Percentiles rank a stretch among this genome's conserved stretches.
Evolutionary conservation across 1,140 invertebrate species (phyloP).

Genomic region (Drosophila truncata): DNA sequence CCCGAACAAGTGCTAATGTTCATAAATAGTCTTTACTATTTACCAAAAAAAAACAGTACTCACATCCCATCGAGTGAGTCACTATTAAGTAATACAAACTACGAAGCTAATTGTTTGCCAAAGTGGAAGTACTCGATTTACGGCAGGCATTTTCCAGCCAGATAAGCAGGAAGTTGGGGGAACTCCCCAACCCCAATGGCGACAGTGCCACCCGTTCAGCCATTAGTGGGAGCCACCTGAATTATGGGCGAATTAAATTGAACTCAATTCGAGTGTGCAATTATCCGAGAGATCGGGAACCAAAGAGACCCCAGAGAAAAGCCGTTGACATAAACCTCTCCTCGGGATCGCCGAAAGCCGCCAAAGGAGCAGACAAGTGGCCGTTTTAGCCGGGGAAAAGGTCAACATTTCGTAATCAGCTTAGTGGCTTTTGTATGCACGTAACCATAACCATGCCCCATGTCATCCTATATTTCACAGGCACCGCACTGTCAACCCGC

Average conservation of each 20-base stretch:
- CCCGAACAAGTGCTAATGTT: slow-evolving; percentile 7
- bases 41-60: slow-evolving; percentile 2
- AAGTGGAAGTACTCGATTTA: slow-evolving; percentile 45
- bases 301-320: slow-evolving; percentile 6
- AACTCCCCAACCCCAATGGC: background rate
- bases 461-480: slow-evolving; percentile 81
- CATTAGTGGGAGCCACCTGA: slow-evolving; percentile 46
- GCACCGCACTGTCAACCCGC: slow-evolving; percentile 65
- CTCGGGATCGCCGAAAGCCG: slow-evolving; percentile 43
- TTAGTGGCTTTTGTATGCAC: slow-evolving; percentile 72
- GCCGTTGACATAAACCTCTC: slow-evolving; percentile 80
- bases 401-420: slow-evolving; percentile 82
- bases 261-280: slow-evolving; percentile 55
- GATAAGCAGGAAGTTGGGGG: slow-evolving; percentile 53
- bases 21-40: slow-evolving; percentile 6
- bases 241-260: slow-evolving; percentile 60
- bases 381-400: slow-evolving; percentile 59
- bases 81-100: slow-evolving; percentile 30
- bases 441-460: slow-evolving; percentile 78
- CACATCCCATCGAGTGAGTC: slow-evolving; percentile 24
- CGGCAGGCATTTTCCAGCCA: slow-evolving; percentile 23
- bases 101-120: slow-evolving; percentile 20
- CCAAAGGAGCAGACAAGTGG: slow-evolving; percentile 78
- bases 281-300: slow-evolving; percentile 33
- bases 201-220: slow-evolving; percentile 35